phyloP scores from a whole-genome alignment of 2,113 vertebrate genomes.

The Macaca nemestrina region DNA sequence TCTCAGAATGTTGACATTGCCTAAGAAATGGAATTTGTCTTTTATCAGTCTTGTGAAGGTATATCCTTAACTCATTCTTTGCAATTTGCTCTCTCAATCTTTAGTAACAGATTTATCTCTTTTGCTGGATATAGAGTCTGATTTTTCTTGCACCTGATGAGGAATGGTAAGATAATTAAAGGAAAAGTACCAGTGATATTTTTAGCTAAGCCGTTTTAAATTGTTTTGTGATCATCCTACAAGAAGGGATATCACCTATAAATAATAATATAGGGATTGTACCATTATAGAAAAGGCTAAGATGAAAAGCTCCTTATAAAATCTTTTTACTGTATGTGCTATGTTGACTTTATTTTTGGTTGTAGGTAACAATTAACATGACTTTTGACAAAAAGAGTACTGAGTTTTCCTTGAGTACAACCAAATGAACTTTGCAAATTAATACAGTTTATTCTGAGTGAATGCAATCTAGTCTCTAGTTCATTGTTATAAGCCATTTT shows the following conservation, averaged over 20 bases:
- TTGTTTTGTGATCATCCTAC: slow-evolving; percentile 5
- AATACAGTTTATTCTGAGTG: not conserved
- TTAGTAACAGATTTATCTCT: not conserved
- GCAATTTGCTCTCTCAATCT: not conserved
- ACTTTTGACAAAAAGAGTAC: not conserved
- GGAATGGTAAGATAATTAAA: slow-evolving; percentile 11
- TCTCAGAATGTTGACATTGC: slow-evolving; percentile 11
- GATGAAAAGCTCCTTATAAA: not conserved
- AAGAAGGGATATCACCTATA: not conserved
- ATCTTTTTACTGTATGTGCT: not conserved
- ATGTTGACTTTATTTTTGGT: not conserved
- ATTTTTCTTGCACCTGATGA: not conserved
- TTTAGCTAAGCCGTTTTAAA: not conserved
- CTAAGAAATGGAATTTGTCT: slow-evolving; percentile 12
- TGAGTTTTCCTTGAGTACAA: slow-evolving; percentile 7
- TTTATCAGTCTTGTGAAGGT: not conserved
- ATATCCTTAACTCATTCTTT: not conserved
- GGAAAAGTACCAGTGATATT: slow-evolving; percentile 13
- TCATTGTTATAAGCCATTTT: slow-evolving; percentile 1
- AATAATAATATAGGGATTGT: slow-evolving; percentile 6
- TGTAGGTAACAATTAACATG: not conserved
- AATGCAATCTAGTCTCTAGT: not conserved
- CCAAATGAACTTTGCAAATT: slow-evolving; percentile 42
- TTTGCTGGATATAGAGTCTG: not conserved
- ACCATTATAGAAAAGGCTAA: not conserved